Evolutionary conservation across 2,888 invertebrate species (phyloP).

Genomic region (Lasioglossum lativentre): DNA sequence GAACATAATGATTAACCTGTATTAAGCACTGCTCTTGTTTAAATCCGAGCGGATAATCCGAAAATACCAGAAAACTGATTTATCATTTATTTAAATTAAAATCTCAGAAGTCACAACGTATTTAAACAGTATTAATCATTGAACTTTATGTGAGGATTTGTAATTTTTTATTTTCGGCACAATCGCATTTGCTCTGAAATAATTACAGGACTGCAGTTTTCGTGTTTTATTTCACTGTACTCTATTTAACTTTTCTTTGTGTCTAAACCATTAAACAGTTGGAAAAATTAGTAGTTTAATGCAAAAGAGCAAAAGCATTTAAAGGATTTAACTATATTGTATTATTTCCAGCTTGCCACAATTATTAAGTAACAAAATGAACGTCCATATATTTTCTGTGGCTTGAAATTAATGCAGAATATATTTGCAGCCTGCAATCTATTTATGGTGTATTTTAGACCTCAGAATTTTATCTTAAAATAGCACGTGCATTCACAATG

Average conservation of each 20-base stretch:
- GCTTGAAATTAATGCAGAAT: neutral
- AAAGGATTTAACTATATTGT: neutral
- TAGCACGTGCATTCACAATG: neutral
- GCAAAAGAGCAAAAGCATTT: neutral
- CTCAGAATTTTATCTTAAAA: neutral
- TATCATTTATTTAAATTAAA: neutral
- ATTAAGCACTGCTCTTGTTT: slow-evolving; percentile 8
- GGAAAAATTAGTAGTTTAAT: neutral
- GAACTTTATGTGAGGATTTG: neutral
- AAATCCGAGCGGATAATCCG: neutral
- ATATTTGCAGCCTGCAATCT: no score
- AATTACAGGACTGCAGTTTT: neutral
- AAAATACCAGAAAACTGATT: neutral
- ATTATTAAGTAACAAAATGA: neutral
- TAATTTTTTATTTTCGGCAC: neutral
- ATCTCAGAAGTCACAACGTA: neutral
- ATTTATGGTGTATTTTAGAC: no score
- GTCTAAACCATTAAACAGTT: neutral
- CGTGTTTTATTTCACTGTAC: neutral
- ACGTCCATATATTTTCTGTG: neutral
- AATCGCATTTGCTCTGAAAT: neutral
- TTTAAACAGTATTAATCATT: neutral
- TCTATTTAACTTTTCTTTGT: no score
- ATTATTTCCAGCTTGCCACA: neutral
- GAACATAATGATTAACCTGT: slow-evolving; percentile 6